Conservation (phyloP, 1,140 invertebrate genomes). For the Triops cancriformis region DNA sequence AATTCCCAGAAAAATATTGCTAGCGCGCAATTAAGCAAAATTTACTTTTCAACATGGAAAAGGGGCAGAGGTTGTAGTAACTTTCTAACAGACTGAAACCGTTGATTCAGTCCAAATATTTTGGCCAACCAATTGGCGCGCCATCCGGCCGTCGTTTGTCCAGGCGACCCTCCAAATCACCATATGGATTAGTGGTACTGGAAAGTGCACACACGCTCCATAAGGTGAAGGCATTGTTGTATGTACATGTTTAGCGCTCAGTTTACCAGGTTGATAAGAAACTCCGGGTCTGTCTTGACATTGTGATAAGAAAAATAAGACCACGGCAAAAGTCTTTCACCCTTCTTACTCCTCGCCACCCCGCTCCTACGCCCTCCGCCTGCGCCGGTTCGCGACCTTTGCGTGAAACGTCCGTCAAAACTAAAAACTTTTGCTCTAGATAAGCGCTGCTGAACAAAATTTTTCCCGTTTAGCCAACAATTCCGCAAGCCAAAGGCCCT, state of each 20-base stretch:
- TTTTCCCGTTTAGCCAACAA: too few relatives aligned
- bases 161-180: not conserved
- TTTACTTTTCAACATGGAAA: not conserved
- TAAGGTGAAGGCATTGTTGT: conserved; percentile 9
- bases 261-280: conserved; percentile 10
- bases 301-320: not conserved
- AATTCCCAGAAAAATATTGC: not conserved
- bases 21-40: not conserved
- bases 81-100: not conserved
- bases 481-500: too few relatives aligned
- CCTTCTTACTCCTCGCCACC: not conserved
- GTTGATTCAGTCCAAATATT: conserved; percentile 6
- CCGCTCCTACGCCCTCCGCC: not conserved
- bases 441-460: too few relatives aligned
- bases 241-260: not conserved
- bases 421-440: not conserved
- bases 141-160: not conserved
- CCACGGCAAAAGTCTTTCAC: not conserved
- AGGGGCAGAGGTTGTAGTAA: not conserved
- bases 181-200: not conserved
- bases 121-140: not conserved
- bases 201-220: conserved; percentile 3
- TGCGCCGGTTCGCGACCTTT: not conserved
- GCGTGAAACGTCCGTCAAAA: conserved; percentile 1
- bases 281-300: not conserved